A percentile compares a stretch with the other conserved stretches of the same genome.
Conservation (phyloP, 2,888 invertebrate genomes). For the Biston stratarius region DNA sequence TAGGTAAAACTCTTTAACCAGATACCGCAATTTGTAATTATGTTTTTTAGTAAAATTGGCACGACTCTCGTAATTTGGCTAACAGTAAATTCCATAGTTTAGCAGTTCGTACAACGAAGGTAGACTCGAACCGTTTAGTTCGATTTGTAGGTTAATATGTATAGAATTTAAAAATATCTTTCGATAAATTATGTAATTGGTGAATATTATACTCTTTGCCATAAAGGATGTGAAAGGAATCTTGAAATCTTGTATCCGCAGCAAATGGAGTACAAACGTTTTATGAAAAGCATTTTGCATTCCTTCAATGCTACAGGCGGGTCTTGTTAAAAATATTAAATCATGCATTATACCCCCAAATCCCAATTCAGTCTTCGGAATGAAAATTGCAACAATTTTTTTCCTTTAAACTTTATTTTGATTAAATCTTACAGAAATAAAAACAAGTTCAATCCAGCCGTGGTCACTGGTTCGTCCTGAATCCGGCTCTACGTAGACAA, state of each 20-base stretch:
- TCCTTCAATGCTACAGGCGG: slow-evolving; percentile 44
- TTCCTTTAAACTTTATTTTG: slow-evolving; percentile 25
- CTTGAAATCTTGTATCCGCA: slow-evolving; percentile 46
- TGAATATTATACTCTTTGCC: too few species aligned
- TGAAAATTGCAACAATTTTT: slow-evolving; percentile 15
- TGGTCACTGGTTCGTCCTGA: slow-evolving; percentile 19
- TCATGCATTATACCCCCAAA: slow-evolving; percentile 14
- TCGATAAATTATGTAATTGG: too few species aligned
- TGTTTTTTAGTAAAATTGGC: too few species aligned
- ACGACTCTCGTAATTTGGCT: too few species aligned
- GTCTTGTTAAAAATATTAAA: slow-evolving; percentile 40
- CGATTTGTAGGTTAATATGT: too few species aligned
- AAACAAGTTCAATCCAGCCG: slow-evolving; percentile 11
- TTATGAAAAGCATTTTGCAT: slow-evolving; percentile 51
- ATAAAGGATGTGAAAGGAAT: slow-evolving; percentile 42
- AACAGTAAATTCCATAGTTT: too few species aligned
- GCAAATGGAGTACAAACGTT: slow-evolving; percentile 63
- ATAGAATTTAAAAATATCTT: too few species aligned
- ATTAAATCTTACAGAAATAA: slow-evolving; percentile 21
- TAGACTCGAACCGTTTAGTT: too few species aligned
- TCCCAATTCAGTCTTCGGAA: slow-evolving; percentile 6
- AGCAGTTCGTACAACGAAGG: too few species aligned
- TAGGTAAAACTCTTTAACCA: too few species aligned
- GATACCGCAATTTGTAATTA: too few species aligned
- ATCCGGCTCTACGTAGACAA: slow-evolving; percentile 26